Base-by-base conservation (phyloP, 1,140 invertebrate species). In the Cyclina sinensis region DNA sequence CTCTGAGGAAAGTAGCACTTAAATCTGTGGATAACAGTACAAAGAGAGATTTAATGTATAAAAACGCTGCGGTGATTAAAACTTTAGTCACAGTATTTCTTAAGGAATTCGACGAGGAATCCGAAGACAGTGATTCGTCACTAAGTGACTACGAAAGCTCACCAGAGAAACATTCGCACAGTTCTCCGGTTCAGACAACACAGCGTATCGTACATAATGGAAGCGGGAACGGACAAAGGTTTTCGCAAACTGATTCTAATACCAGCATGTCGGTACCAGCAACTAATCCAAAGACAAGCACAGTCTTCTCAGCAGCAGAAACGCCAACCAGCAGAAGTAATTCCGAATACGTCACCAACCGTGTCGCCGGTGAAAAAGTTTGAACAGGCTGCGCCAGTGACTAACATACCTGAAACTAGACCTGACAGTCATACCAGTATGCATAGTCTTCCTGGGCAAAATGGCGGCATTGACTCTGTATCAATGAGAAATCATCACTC, bases 211-310 rank as follows among this genome's bases (percentile, higher is more conserved):
- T 7, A 54, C 5, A 21, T 27, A 62, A 62, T 62, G 57, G n/a
- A 62, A 27, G 24, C 24, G n/a, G 57, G 57, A 54, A 62, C 57
- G 14, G 57, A 62, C n/a, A 62, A 27, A 24, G 57, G 57, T 24
- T 62, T 62, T 62, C 57, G 57, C n/a, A 62, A 62, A 27, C 57
- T 62, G 57, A 62, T 62, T n/a, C 57, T 62, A 24, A 62, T 62
- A 62, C 57, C 57, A 24, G 57, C 57, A 27, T 27, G 24, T 62
- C 57, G 57, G 3, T 62, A 62, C 27, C 57, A 62, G 57, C 57
- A 62, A 24, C 57, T 62, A 24, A 27, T 62, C 27, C 57, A 62
- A 24, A 62, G 27, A n/a, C 57, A n/a, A n/a, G n/a, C n/a, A n/a
- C n/a, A n/a, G n/a, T n/a, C n/a, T n/a, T n/a, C n/a, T n/a, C n/a